Percentiles rank a stretch among this genome's conserved stretches.
These are phyloP conservation scores for Eupithecia pulchellata DNA, from an alignment of 2,888 invertebrate species.

Conservation along the genomic window DNA sequence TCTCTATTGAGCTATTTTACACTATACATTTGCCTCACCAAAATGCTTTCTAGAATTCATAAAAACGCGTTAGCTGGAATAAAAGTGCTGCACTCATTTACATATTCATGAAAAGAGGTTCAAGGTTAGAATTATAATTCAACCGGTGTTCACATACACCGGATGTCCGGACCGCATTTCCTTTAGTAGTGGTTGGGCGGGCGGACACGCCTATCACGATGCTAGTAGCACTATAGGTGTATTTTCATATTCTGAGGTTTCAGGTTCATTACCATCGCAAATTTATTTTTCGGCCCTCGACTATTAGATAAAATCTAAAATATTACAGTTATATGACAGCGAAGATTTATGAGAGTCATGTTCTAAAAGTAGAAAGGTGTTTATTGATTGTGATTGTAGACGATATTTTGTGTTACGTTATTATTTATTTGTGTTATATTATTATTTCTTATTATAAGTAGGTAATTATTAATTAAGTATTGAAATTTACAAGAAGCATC, in stretches of 20 bases:
- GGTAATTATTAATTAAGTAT: no score
- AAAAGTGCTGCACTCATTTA: slow-evolving; percentile 13
- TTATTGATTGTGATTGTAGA: no score
- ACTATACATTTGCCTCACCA: background rate
- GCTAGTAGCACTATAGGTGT: no score
- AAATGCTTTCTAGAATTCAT: background rate
- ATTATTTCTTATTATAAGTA: background rate
- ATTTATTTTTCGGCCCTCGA: slow-evolving; percentile 43
- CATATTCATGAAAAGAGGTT: slow-evolving; percentile 46
- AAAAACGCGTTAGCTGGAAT: background rate
- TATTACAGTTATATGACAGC: background rate
- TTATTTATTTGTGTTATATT: no score
- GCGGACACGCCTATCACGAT: slow-evolving; percentile 45
- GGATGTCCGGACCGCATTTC: slow-evolving; percentile 73
- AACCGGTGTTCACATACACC: slow-evolving; percentile 57
- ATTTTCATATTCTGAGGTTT: slow-evolving; percentile 18
- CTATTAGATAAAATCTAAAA: slow-evolving; percentile 9
- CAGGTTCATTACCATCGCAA: slow-evolving; percentile 54
- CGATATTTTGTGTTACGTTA: no score
- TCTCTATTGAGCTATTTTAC: background rate
- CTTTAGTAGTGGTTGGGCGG: slow-evolving; percentile 54
- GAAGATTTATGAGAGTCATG: background rate
- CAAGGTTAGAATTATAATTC: slow-evolving; percentile 60
- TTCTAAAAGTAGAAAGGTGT: background rate
- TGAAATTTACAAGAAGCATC: no score